Conservation (phyloP, 2,113 vertebrate genomes). For the Epinephelus moara region DNA sequence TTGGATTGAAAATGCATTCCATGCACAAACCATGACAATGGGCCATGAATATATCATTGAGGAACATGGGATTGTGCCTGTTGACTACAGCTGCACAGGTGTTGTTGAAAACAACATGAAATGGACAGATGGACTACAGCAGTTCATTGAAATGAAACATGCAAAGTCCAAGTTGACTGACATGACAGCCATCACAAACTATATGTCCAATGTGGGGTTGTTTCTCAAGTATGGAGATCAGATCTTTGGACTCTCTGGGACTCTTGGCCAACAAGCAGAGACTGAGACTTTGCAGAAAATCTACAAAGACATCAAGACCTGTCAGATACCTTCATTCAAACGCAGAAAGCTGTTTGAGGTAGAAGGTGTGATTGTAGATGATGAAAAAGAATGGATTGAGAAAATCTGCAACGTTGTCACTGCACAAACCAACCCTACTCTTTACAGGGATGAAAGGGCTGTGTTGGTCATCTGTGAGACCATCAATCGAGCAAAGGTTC, state of each 20-base stretch:
- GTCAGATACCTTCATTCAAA: conserved; percentile 76
- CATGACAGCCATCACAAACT: conserved; percentile 78
- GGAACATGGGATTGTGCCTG: conserved; percentile 67
- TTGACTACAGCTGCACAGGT: conserved; percentile 80
- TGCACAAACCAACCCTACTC: conserved; percentile 2
- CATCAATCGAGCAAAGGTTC: conserved; percentile 63
- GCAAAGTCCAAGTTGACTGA: conserved; percentile 62
- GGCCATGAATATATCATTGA: conserved; percentile 72
- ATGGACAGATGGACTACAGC: conserved; percentile 80
- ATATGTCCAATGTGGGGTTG: conserved; percentile 77
- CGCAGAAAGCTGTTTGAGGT: conserved; percentile 79
- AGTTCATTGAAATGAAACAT: conserved; percentile 83
- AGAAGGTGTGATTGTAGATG: conserved; percentile 29
- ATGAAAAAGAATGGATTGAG: conserved; percentile 63
- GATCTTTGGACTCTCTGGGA: conserved; percentile 80
- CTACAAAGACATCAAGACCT: conserved; percentile 54
- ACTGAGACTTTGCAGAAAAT: conserved; percentile 67
- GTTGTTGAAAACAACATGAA: conserved; percentile 76
- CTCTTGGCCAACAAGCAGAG: conserved; percentile 74
- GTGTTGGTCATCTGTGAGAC: conserved; percentile 81
- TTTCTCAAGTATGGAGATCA: conserved; percentile 64
- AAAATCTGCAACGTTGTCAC: conserved; percentile 60
- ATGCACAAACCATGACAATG: conserved; percentile 59
- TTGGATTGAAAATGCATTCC: conserved; percentile 79
- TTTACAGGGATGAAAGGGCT: conserved; percentile 63